Evolutionary conservation across 1,140 invertebrate species (phyloP).

Genomic region (Ganaspis sp.): DNA sequence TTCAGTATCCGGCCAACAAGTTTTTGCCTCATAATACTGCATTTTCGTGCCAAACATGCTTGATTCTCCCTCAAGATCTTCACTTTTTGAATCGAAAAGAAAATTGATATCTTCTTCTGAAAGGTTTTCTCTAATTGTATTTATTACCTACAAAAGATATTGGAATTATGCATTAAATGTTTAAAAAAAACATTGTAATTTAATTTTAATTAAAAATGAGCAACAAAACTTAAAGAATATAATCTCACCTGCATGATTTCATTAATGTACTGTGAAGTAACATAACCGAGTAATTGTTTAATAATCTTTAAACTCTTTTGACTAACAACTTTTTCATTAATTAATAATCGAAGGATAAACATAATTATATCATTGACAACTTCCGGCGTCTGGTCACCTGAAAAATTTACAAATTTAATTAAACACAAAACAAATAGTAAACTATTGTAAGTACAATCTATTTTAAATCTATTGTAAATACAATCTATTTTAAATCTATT

Average conservation of each 20-base stretch:
- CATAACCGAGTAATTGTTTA: slow-evolving; percentile 77
- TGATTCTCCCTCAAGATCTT: slow-evolving; percentile 33
- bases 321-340: slow-evolving; percentile 78
- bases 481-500: too few relatives aligned
- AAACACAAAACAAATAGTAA: slow-evolving; percentile 30
- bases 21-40: slow-evolving; percentile 56
- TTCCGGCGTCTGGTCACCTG: slow-evolving; percentile 70
- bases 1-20: slow-evolving; percentile 63
- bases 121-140: slow-evolving; percentile 53
- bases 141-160: slow-evolving; percentile 67
- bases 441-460: slow-evolving; percentile 7
- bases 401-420: slow-evolving; percentile 40
- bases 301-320: slow-evolving; percentile 76
- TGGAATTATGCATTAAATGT: slow-evolving; percentile 27
- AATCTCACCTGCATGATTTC: slow-evolving; percentile 77
- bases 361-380: slow-evolving; percentile 81
- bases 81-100: slow-evolving; percentile 47
- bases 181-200: background rate
- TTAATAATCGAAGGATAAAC: slow-evolving; percentile 79
- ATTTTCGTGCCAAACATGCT: slow-evolving; percentile 63
- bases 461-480: too few relatives aligned
- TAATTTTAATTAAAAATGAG: background rate
- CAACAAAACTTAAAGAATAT: slow-evolving; percentile 23
- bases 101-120: slow-evolving; percentile 56
- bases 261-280: slow-evolving; percentile 72